A percentile compares a stretch with the other conserved stretches of the same genome.
These are phyloP conservation scores for Centropyge bicolor DNA, from an alignment of 2,797 vertebrate genomes.

Conservation along the genomic window DNA sequence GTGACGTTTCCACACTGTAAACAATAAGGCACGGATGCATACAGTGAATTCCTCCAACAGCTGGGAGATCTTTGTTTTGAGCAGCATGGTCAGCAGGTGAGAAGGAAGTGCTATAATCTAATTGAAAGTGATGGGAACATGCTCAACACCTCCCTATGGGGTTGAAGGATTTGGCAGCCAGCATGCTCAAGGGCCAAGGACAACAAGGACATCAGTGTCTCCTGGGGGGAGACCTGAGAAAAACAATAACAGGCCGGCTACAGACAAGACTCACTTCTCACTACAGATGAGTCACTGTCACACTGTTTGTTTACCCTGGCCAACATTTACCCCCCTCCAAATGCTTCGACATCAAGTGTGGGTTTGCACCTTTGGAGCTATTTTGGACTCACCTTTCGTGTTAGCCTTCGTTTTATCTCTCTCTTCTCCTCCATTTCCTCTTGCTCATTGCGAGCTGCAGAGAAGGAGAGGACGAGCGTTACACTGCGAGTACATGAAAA, in stretches of 20 bases:
- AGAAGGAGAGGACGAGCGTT: slow-evolving; percentile 52
- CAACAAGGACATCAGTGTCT: slow-evolving; percentile 64
- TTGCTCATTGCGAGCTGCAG: slow-evolving; percentile 96
- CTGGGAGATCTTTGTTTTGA: slow-evolving; percentile 35
- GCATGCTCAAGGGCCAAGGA: slow-evolving; percentile 67
- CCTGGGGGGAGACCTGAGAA: slow-evolving; percentile 43
- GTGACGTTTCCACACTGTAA: neutral
- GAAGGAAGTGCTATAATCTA: slow-evolving; percentile 62
- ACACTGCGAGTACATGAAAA: slow-evolving; percentile 19
- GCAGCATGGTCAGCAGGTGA: slow-evolving; percentile 59
- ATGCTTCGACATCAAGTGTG: slow-evolving; percentile 30
- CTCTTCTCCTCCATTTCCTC: slow-evolving; percentile 98
- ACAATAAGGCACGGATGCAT: neutral
- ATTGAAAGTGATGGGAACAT: slow-evolving; percentile 68
- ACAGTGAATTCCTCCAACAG: slow-evolving; percentile 5
- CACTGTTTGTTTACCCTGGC: slow-evolving; percentile 52
- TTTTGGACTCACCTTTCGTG: slow-evolving; percentile 92
- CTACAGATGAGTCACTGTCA: slow-evolving; percentile 57
- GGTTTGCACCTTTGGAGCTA: slow-evolving; percentile 58
- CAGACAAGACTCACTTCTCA: slow-evolving; percentile 30
- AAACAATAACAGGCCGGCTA: slow-evolving; percentile 12
- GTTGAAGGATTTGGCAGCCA: slow-evolving; percentile 64
- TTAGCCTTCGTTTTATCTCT: slow-evolving; percentile 95
- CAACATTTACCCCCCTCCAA: slow-evolving; percentile 37
- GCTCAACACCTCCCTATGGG: slow-evolving; percentile 69